Conservation (phyloP, 2,888 invertebrate species). For the Acholoe squamosa region DNA sequence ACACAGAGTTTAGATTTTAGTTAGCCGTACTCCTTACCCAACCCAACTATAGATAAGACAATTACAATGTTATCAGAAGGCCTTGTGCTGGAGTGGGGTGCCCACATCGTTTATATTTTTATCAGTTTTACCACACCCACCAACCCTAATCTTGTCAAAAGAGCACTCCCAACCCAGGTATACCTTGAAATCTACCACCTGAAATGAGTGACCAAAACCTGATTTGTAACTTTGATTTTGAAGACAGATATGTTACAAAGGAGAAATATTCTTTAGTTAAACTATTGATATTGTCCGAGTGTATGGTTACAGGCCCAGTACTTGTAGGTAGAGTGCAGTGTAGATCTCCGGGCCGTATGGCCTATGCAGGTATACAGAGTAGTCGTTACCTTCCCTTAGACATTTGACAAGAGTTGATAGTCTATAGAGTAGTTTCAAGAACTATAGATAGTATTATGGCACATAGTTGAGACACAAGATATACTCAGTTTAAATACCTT, state of each 20-base stretch:
- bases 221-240: not conserved
- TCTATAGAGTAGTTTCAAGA: slow-evolving; percentile 7
- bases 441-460: not conserved
- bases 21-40: not conserved
- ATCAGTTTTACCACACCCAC: slow-evolving; percentile 17
- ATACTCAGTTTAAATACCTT: not conserved
- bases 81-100: not conserved
- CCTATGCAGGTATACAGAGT: not conserved
- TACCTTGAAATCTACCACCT: not conserved
- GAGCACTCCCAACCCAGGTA: not conserved
- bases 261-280: not conserved
- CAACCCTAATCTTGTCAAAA: not conserved
- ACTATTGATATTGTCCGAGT: not conserved
- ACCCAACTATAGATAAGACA: slow-evolving; percentile 1
- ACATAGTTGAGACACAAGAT: slow-evolving; percentile 5
- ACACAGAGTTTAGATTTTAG: slow-evolving; percentile 26
- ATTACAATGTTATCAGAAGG: not conserved
- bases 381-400: not conserved
- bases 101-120: not conserved
- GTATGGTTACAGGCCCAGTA: slow-evolving; percentile 7
- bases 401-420: slow-evolving; percentile 9
- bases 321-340: not conserved
- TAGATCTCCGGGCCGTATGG: not conserved
- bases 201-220: not conserved
- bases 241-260: not conserved